Percentiles rank a stretch among this genome's conserved stretches.
phyloP scores from a whole-genome alignment of 2,888 invertebrate species.

The Drosophila bunnanda region DNA sequence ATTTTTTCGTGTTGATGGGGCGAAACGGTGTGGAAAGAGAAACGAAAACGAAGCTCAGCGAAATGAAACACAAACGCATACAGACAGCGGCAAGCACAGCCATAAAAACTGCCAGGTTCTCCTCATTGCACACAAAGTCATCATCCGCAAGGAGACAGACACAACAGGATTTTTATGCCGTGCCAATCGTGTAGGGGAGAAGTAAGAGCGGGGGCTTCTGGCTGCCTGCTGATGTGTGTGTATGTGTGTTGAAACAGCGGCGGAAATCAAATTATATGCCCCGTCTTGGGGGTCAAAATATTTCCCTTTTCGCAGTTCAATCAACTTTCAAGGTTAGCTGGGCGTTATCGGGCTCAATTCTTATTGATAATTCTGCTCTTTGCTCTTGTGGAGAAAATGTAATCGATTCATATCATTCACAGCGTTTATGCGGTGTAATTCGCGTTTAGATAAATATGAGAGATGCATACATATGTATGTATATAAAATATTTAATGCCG shows the following conservation, averaged over 20 bases:
- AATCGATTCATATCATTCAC: neutral
- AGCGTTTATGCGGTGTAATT: neutral
- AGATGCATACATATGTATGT: no score
- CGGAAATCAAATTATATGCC: constrained; percentile 69
- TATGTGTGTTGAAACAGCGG: constrained; percentile 12
- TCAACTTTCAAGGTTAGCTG: constrained; percentile 74
- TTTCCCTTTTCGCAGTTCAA: constrained; percentile 67
- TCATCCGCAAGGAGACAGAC: constrained; percentile 41
- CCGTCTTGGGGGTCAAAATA: constrained; percentile 70
- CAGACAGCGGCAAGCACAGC: constrained; percentile 13
- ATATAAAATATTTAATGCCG: no score
- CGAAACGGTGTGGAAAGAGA: constrained; percentile 57
- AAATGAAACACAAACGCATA: constrained; percentile 60
- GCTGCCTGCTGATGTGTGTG: constrained; percentile 15
- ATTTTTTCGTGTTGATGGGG: constrained; percentile 51
- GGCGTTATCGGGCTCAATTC: constrained; percentile 21
- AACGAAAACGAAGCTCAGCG: constrained; percentile 50
- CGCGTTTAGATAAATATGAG: neutral
- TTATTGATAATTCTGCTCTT: constrained; percentile 13
- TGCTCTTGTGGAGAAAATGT: constrained; percentile 1
- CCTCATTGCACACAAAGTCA: constrained; percentile 57
- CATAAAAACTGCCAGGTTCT: constrained; percentile 34
- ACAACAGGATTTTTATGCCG: constrained; percentile 72
- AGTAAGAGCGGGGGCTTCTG: constrained; percentile 15
- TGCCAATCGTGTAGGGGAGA: constrained; percentile 35